Evolutionary conservation across 2,113 vertebrate species (phyloP), one percentile per base, ranked within the genome.

Genomic region (Actenoides hombroni): DNA sequence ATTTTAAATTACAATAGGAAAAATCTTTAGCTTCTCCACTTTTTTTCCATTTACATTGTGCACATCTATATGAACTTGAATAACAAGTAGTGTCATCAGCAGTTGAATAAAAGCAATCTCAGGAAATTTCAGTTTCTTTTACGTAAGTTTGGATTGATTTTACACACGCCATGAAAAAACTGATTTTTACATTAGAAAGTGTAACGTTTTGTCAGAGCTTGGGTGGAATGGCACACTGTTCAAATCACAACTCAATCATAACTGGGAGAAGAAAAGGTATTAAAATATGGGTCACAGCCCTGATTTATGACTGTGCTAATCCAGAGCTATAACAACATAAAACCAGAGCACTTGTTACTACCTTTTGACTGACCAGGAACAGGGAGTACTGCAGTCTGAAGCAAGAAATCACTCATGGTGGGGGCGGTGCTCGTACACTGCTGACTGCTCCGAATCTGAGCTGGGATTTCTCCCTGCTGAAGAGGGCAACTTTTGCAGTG

Each of bases 391-490:
- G 56, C 42, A 21, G 28, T 5, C 33, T 20, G 54, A 44, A 24
- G 0, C 1, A 18, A 42, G 67, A n/a, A 35, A 19, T 11, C 7
- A 0, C 42, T 19, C 1, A 1, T 4, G 29, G 6, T 1, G 9
- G 4, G 42, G 0, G 0, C 1, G 8, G 21, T 24, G 74, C 69
- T 79, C 10, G 0, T n/a, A 1, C 40, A 2, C 29, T 10, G 2
- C 60, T 33, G 39, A 3, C 16, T 1, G 4, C 48, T 3, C 26
- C 33, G 29, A 6, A 44, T 4, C 29, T 33, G 26, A 39, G 49
- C 49, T 6, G 2, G 73, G 40, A 16, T 24, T 67, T 7, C 35
- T 64, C 25, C 59, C 20, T 40, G 51, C 37, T 9, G 48, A 63
- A 69, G 33, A 23, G 42, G n/a, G 48, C 42, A 23, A 1, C 53